Percentiles rank a stretch among this genome's conserved stretches.
Evolutionary conservation across 1,140 invertebrate genomes (phyloP).

Genomic region (Apolygus lucorum): DNA sequence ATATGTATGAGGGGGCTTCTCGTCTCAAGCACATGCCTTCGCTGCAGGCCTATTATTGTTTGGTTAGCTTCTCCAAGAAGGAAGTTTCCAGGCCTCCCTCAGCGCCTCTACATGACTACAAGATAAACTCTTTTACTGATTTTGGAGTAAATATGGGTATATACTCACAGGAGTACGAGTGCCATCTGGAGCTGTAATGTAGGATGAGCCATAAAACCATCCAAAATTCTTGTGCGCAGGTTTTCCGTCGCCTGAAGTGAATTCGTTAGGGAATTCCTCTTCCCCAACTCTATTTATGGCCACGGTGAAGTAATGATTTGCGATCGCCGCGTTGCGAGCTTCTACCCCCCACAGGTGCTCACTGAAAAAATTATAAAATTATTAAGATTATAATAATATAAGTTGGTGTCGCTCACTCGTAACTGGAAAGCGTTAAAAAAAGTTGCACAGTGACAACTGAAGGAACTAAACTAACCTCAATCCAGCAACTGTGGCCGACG

Average conservation of each 20-base stretch:
- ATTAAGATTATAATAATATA: background rate
- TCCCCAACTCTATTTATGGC: slow-evolving; percentile 95
- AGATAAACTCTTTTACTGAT: too few species aligned
- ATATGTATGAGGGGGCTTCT: too few species aligned
- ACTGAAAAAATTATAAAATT: slow-evolving; percentile 43
- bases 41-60: too few species aligned
- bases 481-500: slow-evolving; percentile 82
- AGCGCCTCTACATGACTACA: too few species aligned
- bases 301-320: slow-evolving; percentile 89
- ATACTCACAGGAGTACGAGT: slow-evolving; percentile 67
- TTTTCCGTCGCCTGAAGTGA: slow-evolving; percentile 88
- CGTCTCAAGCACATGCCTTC: too few species aligned
- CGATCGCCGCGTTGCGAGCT: slow-evolving; percentile 92
- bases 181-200: slow-evolving; percentile 89
- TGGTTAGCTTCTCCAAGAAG: too few species aligned
- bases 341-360: slow-evolving; percentile 95
- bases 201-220: slow-evolving; percentile 95
- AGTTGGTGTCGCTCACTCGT: background rate
- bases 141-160: too few species aligned
- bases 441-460: too few species aligned
- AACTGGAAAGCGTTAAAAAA: background rate
- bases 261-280: slow-evolving; percentile 83
- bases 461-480: slow-evolving; percentile 44
- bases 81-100: too few species aligned
- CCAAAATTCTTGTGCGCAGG: slow-evolving; percentile 90